Percentiles rank a stretch among this genome's conserved stretches.
Conservation (phyloP, 2,797 vertebrate species). For the Scarus forsteni region DNA sequence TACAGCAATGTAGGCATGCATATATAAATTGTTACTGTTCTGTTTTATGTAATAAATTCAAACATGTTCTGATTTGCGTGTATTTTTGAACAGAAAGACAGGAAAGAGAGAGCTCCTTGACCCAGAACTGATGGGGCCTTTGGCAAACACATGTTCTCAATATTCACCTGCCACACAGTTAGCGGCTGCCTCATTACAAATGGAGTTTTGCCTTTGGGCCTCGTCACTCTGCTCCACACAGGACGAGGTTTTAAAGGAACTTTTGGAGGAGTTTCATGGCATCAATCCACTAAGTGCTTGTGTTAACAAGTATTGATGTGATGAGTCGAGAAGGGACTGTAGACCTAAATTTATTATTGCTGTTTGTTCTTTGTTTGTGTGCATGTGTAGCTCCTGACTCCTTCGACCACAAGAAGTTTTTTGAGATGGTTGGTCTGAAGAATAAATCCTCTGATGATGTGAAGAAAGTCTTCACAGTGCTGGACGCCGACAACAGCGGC, state of each 20-base stretch:
- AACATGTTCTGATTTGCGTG: not conserved
- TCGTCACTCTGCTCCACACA: conserved; percentile 21
- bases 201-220: conserved; percentile 25
- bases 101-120: conserved; percentile 20
- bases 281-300: not conserved
- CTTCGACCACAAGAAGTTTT: conserved; percentile 96
- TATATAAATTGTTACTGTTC: too few relatives aligned
- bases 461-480: conserved; percentile 92
- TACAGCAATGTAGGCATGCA: too few relatives aligned
- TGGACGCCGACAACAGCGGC: conserved; percentile 95
- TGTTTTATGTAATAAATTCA: not conserved
- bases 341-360: not conserved
- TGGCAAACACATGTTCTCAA: conserved; percentile 52
- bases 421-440: conserved; percentile 95
- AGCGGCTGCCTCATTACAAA: conserved; percentile 23
- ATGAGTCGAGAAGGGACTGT: not conserved
- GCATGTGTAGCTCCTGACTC: conserved; percentile 87
- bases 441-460: conserved; percentile 87
- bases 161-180: conserved; percentile 19
- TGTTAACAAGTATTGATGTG: not conserved
- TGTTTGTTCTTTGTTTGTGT: conserved; percentile 5
- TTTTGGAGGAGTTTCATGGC: not conserved
- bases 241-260: not conserved
- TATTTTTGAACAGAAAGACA: not conserved
- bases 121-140: conserved; percentile 47